phyloP scores from a whole-genome alignment of 2,888 invertebrate genomes.

The Selenia dentaria region DNA sequence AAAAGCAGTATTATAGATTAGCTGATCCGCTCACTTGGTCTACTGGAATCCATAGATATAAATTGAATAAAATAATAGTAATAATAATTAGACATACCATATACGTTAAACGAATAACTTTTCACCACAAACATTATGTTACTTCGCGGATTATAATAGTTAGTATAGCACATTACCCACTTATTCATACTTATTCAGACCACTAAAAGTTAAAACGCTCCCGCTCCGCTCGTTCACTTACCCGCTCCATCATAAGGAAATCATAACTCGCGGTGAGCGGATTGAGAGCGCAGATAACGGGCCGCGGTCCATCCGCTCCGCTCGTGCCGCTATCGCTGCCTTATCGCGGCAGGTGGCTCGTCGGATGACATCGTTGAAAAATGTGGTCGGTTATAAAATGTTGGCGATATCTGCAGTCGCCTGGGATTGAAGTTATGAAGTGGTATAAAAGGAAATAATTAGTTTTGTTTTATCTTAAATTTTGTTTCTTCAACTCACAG shows the following conservation, averaged over 20 bases:
- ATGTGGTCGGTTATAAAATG: constrained; percentile 12
- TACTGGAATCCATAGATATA: no score
- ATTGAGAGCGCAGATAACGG: constrained; percentile 3
- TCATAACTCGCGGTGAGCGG: constrained; percentile 21
- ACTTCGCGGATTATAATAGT: no score
- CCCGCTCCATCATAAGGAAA: constrained; percentile 10
- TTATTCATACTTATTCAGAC: no score
- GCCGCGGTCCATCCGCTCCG: constrained; percentile 8
- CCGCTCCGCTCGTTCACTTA: constrained; percentile 6
- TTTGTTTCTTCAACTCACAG: no score
- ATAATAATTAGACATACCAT: no score
- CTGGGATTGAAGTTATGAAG: background rate
- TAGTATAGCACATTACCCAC: no score
- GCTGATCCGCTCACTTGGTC: no score
- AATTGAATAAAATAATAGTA: no score
- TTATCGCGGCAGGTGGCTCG: constrained; percentile 18
- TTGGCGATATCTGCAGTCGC: constrained; percentile 5
- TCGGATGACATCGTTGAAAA: constrained; percentile 16
- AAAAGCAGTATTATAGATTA: no score
- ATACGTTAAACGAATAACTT: no score
- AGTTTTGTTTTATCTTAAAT: no score
- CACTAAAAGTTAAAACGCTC: background rate
- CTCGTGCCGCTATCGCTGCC: constrained; percentile 5
- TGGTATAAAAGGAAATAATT: background rate
- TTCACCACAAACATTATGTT: no score